Conservation (phyloP, 1,140 invertebrate genomes). For the Spodoptera litura region DNA sequence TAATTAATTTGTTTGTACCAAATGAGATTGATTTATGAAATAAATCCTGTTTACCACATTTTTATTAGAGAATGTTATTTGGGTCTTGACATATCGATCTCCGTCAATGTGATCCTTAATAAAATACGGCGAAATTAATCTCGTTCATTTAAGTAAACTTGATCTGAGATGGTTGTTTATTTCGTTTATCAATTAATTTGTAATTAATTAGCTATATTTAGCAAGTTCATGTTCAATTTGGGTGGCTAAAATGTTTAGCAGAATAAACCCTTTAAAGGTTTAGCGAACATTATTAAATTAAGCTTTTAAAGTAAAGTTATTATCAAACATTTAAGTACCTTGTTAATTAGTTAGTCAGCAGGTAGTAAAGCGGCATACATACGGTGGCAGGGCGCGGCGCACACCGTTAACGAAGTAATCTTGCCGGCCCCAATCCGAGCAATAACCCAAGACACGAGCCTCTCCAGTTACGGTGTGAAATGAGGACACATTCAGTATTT, state of each 20-base stretch:
- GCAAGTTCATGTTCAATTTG: background rate
- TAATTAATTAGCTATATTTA: background rate
- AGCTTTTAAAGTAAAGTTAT: slow-evolving; percentile 33
- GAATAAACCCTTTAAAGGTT: background rate
- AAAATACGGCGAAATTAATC: too few relatives aligned
- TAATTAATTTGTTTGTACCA: background rate
- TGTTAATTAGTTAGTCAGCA: slow-evolving; percentile 24
- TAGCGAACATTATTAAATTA: slow-evolving; percentile 20
- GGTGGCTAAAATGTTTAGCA: background rate
- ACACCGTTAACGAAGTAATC: slow-evolving; percentile 48
- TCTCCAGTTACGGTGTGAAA: slow-evolving; percentile 43
- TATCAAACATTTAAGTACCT: slow-evolving; percentile 31
- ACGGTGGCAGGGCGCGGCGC: slow-evolving; percentile 31
- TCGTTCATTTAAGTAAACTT: too few relatives aligned
- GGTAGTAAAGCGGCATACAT: slow-evolving; percentile 21
- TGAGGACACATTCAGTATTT: slow-evolving; percentile 33
- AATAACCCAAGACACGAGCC: slow-evolving; percentile 31
- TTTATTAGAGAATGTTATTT: background rate
- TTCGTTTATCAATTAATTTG: background rate
- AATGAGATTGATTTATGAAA: background rate
- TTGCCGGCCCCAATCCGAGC: slow-evolving; percentile 38
- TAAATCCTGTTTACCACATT: background rate
- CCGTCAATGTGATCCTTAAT: too few relatives aligned
- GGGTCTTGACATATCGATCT: background rate
- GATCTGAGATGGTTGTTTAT: too few relatives aligned